Base-by-base conservation (phyloP, 2,888 invertebrate species). In the Catocala fraxini region DNA sequence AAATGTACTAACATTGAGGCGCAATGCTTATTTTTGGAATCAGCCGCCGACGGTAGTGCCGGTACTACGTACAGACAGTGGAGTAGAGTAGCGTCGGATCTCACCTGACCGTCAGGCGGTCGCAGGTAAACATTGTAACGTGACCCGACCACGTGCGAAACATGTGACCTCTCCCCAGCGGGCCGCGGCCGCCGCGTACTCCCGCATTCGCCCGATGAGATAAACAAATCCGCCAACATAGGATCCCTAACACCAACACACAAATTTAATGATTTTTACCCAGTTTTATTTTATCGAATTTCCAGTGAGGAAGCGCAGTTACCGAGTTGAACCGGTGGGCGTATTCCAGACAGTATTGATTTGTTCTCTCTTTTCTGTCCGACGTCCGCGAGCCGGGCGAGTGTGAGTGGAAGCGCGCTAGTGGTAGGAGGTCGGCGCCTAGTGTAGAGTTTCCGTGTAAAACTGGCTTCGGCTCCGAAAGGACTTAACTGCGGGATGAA, bases 341-440 rank as follows among this genome's bases (percentile, higher is more conserved):
- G 93, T 88, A 87, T 83, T 86, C 92, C 92, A 93, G 93, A 93
- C 93, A 92, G 88, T 94, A 94, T 94, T 93, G 94, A 94, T 94
- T 92, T 89, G 85, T 85, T 89, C 80, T 82, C 83, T 85, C 84
- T 85, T 89, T 88, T 87, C 90, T 75, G 82, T 90, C 88, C 79
- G 72, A 68, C 81, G 65, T 73, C 69, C 76, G 78, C 72, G 76
- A 77, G 80, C 67, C 66, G 65, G 64, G 75, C 64, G 75, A 57
- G 92, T 80, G 84, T 49, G 87, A 92, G 84, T 52, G 84, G 82
- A 91, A 90, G 70, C 68, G 87, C 70, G 72, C 77, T 79, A 85
- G 75, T 75, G 83, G 83, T 84, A 84, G 85, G 86, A 87, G 91
- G 89, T 83, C 83, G 87, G 83, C 84, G 88, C 83, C 87, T 88